phyloP scores from a whole-genome alignment of 37 sponge, comb jelly and placozoan species.

The Agelas oroides region DNA sequence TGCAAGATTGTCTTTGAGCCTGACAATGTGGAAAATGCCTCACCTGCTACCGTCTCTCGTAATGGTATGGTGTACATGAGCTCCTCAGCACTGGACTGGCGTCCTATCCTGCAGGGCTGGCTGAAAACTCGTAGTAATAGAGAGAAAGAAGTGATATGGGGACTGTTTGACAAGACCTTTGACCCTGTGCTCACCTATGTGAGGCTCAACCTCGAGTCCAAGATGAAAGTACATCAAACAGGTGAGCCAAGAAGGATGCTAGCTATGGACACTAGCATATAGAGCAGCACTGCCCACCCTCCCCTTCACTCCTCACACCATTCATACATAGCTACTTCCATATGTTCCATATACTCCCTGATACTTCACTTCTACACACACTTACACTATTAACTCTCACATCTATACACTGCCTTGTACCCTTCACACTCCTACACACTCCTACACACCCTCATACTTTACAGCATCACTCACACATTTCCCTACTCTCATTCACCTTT shows the following conservation, averaged over 20 bases:
- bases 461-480: background rate
- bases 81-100: slow-evolving; percentile 96
- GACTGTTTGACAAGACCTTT: slow-evolving; percentile 85
- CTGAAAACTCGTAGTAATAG: slow-evolving; percentile 66
- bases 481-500: too few species aligned
- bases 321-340: too few species aligned
- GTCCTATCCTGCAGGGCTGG: slow-evolving; percentile 96
- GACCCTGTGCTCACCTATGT: slow-evolving; percentile 76
- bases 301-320: background rate
- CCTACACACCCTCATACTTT: too few species aligned
- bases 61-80: slow-evolving; percentile 95
- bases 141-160: slow-evolving; percentile 64
- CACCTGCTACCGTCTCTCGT: slow-evolving; percentile 90
- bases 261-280: slow-evolving; percentile 1
- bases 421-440: too few species aligned
- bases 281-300: background rate
- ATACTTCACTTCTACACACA: too few species aligned
- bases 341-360: too few species aligned
- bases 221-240: slow-evolving; percentile 97
- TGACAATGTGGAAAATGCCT: slow-evolving; percentile 84
- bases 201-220: slow-evolving; percentile 74
- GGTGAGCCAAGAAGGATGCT: too few species aligned
- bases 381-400: too few species aligned
- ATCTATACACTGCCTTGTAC: too few species aligned
- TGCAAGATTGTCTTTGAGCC: slow-evolving; percentile 97